Conservation (phyloP, 2,113 vertebrate species). For the Balaeniceps rex region DNA sequence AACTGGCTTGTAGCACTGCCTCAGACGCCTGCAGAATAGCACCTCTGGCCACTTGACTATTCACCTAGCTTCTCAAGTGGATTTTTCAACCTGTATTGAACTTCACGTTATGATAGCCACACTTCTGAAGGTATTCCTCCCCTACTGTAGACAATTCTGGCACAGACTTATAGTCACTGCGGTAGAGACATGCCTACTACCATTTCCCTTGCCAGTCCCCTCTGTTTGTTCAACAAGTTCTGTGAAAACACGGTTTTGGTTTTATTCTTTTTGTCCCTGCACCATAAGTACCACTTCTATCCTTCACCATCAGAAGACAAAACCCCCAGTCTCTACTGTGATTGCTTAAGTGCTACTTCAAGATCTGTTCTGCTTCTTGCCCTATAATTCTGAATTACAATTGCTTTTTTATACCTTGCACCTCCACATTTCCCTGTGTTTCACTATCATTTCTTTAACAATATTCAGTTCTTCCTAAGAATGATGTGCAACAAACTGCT, state of each 20-base stretch:
- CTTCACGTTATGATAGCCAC: accelerated
- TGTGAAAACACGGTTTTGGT: not conserved
- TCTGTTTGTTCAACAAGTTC: not conserved
- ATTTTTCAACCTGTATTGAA: not conserved
- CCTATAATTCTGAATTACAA: accelerated
- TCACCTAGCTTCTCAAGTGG: not conserved
- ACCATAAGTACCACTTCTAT: not conserved
- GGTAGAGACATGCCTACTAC: not conserved
- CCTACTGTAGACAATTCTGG: not conserved
- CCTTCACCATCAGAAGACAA: not conserved
- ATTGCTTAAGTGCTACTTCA: not conserved
- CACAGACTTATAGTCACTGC: too few species aligned
- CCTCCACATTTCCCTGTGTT: not conserved
- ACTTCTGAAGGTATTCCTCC: not conserved
- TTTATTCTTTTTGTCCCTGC: not conserved
- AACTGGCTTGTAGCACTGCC: not conserved
- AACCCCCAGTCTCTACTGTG: accelerated
- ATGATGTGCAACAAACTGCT: not conserved
- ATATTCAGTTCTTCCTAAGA: not conserved
- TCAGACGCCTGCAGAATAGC: not conserved
- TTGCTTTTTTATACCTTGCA: not conserved
- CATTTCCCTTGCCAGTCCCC: too few species aligned
- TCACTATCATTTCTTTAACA: not conserved
- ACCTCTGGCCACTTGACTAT: too few species aligned
- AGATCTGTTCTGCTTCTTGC: not conserved